Base-by-base conservation (phyloP, 2,797 vertebrate genomes). In the Scarus forsteni region DNA sequence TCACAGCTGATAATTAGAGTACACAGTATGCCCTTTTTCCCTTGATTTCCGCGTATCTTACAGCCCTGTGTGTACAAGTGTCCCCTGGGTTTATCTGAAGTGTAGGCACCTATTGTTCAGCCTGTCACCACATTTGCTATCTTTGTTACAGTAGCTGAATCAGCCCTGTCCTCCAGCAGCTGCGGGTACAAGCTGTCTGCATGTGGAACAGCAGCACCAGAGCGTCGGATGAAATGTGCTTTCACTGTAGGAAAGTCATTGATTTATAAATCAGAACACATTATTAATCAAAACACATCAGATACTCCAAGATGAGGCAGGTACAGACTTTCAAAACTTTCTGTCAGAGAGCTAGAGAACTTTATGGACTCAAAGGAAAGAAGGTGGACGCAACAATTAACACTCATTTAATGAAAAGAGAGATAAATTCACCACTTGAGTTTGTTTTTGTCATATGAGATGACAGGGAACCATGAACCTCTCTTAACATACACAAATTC, bases 111-210 rank as follows among this genome's bases (percentile, higher is more conserved):
- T 39, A 66, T 75, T 74, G 53, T 78, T 67, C 75, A 65, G 48
- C 50, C 57, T 70, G 70, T 72, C 54, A 64, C 46, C 54, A 36
- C 27, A 16, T 52, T 39, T 60, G 63, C 62, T 66, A 46, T 71
- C 60, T 75, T 77, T 70, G 51, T 66, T 74, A 56, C 34, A 62
- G 48, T 12, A 56, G 71, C 53, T 78, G 67, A 81, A 85, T 81
- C 72, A 76, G 60, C 66, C 34, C 16, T 58, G 52, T 50, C 53
- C 45, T 53, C 19, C 15, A 49, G 53, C 16, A 70, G 73, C 55
- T 75, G 46, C 12, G 44, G 46, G 14, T 53, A 48, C 14, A 67
- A 54, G 49, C 36, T 42, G 46, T n/a, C 48, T 58, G 58, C 65
- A 65, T 36, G 55, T 56, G 56, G 36, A 62, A 60, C 61, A 65